These are phyloP conservation scores for Tortrix viridana DNA, from an alignment of 2,888 invertebrate species.

Conservation along the genomic window DNA sequence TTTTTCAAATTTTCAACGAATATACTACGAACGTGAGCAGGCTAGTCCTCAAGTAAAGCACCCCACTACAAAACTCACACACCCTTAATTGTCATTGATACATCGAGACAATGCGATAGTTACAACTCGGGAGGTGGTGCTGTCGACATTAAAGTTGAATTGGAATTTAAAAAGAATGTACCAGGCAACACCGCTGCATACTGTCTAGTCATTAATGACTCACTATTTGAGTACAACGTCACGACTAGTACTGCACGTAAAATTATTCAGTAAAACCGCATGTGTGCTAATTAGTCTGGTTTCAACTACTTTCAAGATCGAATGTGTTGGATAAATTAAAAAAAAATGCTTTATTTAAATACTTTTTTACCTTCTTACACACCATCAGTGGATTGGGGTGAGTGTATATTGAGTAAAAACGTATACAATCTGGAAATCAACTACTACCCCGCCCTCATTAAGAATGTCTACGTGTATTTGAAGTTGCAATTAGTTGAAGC, in stretches of 20 bases:
- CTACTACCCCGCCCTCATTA: neutral
- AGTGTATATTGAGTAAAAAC: neutral
- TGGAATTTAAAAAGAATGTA: constrained; percentile 24
- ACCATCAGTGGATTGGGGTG: neutral
- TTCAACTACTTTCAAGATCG: neutral
- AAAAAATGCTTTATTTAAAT: constrained; percentile 10
- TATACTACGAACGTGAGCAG: constrained; percentile 20
- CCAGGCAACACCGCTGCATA: constrained; percentile 23
- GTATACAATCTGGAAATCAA: neutral
- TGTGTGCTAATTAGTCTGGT: neutral
- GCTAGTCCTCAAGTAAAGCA: constrained; percentile 8
- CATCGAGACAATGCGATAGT: constrained; percentile 28
- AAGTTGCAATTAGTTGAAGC: constrained; percentile 8
- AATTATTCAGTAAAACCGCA: neutral
- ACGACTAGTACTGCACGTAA: constrained; percentile 9
- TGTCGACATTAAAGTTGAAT: constrained; percentile 29
- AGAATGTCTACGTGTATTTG: constrained; percentile 12
- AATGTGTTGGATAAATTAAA: neutral
- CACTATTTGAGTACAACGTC: constrained; percentile 24
- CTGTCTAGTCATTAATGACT: constrained; percentile 29
- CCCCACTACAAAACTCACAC: constrained; percentile 16
- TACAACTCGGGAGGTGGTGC: constrained; percentile 22
- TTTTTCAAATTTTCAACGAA: constrained; percentile 24
- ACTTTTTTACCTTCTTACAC: constrained; percentile 4
- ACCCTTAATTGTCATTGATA: constrained; percentile 25